These are phyloP conservation scores for Drosophila mulleri DNA, from an alignment of 2,888 invertebrate species.

Conservation along the genomic window DNA sequence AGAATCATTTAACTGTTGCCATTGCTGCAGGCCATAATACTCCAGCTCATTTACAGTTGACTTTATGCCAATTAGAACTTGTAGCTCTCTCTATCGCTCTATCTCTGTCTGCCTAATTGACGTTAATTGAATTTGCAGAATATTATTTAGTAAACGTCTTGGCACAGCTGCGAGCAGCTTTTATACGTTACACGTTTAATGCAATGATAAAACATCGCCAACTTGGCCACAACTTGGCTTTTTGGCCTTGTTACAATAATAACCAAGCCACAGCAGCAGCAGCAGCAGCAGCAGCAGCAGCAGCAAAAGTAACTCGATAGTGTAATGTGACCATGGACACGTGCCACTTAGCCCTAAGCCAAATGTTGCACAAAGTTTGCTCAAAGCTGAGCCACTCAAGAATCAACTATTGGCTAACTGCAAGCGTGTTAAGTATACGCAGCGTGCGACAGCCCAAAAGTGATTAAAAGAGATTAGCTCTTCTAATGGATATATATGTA, in stretches of 20 bases:
- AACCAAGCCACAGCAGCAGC: background rate
- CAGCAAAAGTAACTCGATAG: conserved; percentile 3
- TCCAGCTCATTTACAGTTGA: conserved; percentile 5
- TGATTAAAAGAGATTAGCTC: conserved; percentile 22
- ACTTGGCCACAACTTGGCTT: conserved; percentile 21
- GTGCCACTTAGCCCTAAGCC: conserved; percentile 47
- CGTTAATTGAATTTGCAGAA: conserved; percentile 9
- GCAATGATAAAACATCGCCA: background rate
- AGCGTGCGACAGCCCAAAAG: conserved; percentile 13
- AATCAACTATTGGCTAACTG: conserved; percentile 25
- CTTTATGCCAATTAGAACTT: conserved; percentile 6
- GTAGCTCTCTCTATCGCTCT: background rate
- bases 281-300: too few relatives aligned
- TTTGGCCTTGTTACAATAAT: conserved; percentile 15
- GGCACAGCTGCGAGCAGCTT: conserved; percentile 5
- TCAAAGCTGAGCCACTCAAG: conserved; percentile 4
- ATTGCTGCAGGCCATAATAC: background rate
- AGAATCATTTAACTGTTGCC: background rate
- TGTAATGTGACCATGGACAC: conserved; percentile 38
- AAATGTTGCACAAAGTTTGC: conserved; percentile 29
- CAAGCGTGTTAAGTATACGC: conserved; percentile 48
- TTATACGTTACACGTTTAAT: background rate
- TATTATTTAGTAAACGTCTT: conserved; percentile 3
- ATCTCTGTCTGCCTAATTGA: background rate
- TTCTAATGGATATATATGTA: background rate